Evolutionary conservation across 1,140 invertebrate species (phyloP).

Genomic region (Pogonomyrmex barbatus): DNA sequence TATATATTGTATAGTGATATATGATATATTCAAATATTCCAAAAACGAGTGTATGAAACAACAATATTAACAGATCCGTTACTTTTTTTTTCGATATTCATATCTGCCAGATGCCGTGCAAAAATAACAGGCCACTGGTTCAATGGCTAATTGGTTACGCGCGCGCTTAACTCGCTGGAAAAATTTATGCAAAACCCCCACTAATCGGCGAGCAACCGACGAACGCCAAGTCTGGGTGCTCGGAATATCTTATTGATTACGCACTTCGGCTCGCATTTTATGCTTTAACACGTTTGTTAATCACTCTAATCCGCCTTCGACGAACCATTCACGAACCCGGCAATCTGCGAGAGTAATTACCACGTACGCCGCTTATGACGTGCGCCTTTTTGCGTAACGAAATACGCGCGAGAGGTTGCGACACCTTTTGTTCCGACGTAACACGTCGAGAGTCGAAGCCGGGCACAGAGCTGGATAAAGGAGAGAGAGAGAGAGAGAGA

Average conservation of each 20-base stretch:
- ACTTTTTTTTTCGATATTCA: not conserved
- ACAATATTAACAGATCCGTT: not conserved
- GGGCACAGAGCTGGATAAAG: not conserved
- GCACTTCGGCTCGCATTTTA: conserved; percentile 10
- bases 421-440: conserved; percentile 16
- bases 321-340: conserved; percentile 1
- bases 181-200: conserved; percentile 16
- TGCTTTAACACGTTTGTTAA: conserved; percentile 39
- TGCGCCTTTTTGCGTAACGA: not conserved
- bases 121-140: not conserved
- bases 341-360: conserved; percentile 30
- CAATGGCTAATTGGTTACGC: not conserved
- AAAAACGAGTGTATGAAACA: conserved; percentile 10
- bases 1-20: not conserved
- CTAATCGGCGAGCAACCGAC: conserved; percentile 10
- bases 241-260: conserved; percentile 41
- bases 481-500: conserved; percentile 57
- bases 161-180: not conserved
- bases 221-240: not conserved
- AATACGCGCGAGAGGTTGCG: not conserved
- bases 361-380: not conserved
- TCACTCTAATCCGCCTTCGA: conserved; percentile 43
- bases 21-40: not conserved
- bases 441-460: not conserved
- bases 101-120: not conserved